phyloP scores from a whole-genome alignment of 1,140 invertebrate species.

The Aleiodes sp. region DNA sequence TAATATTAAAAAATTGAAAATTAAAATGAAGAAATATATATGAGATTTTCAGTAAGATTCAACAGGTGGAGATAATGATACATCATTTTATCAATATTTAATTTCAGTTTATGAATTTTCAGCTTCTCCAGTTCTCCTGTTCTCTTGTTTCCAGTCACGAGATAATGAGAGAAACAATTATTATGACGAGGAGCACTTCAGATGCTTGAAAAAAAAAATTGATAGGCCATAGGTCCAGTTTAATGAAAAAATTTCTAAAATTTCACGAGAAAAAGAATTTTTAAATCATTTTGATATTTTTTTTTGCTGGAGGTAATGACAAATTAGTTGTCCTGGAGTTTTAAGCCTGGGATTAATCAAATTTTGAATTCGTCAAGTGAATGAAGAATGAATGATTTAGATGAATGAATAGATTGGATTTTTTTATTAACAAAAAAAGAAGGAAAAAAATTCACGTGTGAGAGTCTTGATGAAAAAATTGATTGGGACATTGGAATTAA shows the following conservation, averaged over 20 bases:
- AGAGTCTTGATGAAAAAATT: background rate
- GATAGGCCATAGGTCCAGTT: background rate
- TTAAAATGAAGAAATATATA: no score
- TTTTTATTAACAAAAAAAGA: no score
- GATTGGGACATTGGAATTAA: background rate
- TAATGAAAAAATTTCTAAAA: background rate
- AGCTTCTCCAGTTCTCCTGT: background rate
- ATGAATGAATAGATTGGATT: constrained; percentile 6
- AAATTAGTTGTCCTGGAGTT: background rate
- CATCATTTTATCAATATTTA: background rate
- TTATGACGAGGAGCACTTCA: background rate
- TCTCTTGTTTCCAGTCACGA: no score
- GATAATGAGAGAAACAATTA: background rate
- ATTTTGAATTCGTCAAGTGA: constrained; percentile 15
- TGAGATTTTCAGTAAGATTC: constrained; percentile 17
- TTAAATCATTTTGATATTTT: background rate
- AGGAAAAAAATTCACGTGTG: constrained; percentile 12
- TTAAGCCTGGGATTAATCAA: constrained; percentile 2
- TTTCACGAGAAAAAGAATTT: background rate
- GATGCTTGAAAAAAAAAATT: background rate
- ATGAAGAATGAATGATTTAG: constrained; percentile 9
- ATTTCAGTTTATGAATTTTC: constrained; percentile 1
- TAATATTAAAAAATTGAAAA: constrained; percentile 33
- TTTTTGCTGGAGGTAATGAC: constrained; percentile 1
- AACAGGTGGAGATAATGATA: background rate